Evolutionary conservation across 1,140 invertebrate genomes (phyloP).

Genomic region (Steinernema feltiae): DNA sequence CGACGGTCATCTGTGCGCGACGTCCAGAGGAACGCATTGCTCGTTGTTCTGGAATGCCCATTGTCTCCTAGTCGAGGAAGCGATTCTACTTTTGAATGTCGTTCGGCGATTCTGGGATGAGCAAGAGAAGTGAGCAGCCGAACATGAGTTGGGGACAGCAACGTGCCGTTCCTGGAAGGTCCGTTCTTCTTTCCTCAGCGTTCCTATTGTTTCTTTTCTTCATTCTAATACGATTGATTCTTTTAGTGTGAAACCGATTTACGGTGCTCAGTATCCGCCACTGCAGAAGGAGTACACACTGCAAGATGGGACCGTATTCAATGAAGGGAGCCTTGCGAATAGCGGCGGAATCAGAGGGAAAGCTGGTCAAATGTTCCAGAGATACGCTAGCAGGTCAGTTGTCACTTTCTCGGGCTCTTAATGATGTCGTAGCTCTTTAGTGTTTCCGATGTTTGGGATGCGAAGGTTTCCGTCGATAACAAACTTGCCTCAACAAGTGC

Average conservation of each 20-base stretch:
- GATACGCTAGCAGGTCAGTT: slow-evolving; percentile 47
- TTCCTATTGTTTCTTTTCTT: no score
- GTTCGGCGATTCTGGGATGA: not conserved
- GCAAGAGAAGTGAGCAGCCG: not conserved
- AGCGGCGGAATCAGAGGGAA: slow-evolving; percentile 27
- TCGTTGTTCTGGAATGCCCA: not conserved
- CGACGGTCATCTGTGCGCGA: not conserved
- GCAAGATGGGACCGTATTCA: slow-evolving; percentile 17
- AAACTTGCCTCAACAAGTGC: slow-evolving; percentile 41
- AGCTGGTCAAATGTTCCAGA: slow-evolving; percentile 35
- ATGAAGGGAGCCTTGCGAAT: not conserved
- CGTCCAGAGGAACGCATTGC: not conserved
- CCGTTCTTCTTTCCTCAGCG: slow-evolving; percentile 15
- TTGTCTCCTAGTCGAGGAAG: slow-evolving; percentile 11
- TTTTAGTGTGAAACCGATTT: slow-evolving; percentile 45
- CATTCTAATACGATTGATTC: slow-evolving; percentile 20
- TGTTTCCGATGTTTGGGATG: slow-evolving; percentile 52
- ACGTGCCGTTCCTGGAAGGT: slow-evolving; percentile 29
- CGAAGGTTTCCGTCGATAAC: slow-evolving; percentile 39
- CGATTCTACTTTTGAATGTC: not conserved
- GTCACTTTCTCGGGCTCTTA: not conserved
- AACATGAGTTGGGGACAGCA: slow-evolving; percentile 22
- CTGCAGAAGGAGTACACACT: slow-evolving; percentile 18
- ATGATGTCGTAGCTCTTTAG: slow-evolving; percentile 24
- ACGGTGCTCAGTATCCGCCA: slow-evolving; percentile 49